These are phyloP conservation scores for Calyptomena viridis DNA, from an alignment of 2,113 vertebrate genomes.

Conservation along the genomic window DNA sequence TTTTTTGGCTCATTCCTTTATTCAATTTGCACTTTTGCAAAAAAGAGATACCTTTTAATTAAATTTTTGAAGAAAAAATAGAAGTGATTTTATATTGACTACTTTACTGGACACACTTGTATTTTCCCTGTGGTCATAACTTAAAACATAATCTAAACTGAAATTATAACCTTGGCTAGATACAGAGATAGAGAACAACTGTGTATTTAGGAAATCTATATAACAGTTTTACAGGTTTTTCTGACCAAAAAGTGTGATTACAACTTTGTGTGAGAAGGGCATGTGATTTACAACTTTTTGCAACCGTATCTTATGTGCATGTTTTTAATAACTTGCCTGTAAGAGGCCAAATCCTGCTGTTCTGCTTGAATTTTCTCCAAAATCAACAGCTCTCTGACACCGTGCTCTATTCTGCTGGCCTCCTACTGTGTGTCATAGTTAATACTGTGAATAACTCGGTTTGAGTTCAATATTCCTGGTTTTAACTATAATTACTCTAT, in stretches of 20 bases:
- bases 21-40: background rate
- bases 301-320: background rate
- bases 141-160: background rate
- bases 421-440: background rate
- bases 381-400: background rate
- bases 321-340: background rate
- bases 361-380: background rate
- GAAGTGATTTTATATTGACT: background rate
- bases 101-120: background rate
- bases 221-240: background rate
- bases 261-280: background rate
- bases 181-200: background rate
- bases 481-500: background rate
- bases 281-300: background rate
- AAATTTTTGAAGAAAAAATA: background rate
- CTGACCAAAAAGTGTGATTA: background rate
- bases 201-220: background rate
- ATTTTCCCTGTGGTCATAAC: background rate
- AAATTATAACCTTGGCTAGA: background rate
- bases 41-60: background rate
- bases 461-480: background rate
- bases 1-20: background rate
- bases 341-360: background rate
- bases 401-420: background rate
- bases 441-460: conserved; percentile 18